A percentile compares a stretch with the other conserved stretches of the same genome.
Evolutionary conservation across 2,888 invertebrate species (phyloP).

Genomic region (Cantharis nigra): DNA sequence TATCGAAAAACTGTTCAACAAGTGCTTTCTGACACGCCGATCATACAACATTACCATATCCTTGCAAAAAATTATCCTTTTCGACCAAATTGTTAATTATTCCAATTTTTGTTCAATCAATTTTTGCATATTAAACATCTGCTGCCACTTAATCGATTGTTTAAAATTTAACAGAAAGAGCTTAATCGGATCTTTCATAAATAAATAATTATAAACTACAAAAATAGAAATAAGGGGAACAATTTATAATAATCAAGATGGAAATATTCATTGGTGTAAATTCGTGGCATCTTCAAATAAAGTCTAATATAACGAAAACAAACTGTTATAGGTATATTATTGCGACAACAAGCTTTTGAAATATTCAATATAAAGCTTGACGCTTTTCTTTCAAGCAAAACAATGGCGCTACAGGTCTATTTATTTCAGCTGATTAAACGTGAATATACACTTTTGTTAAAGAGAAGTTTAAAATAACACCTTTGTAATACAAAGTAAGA

Average conservation of each 20-base stretch:
- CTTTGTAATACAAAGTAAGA: constrained; percentile 18
- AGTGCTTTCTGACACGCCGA: not conserved
- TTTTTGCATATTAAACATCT: not conserved
- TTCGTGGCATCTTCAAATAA: constrained; percentile 16
- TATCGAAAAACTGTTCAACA: not conserved
- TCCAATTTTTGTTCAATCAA: not conserved
- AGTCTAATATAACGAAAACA: constrained; percentile 28
- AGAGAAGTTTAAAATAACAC: constrained; percentile 24
- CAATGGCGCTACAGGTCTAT: constrained; percentile 26
- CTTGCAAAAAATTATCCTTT: not conserved
- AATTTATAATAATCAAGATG: not conserved
- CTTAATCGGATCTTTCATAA: not conserved
- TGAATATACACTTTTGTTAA: constrained; percentile 27
- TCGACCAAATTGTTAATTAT: not conserved
- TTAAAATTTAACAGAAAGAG: fast-evolving
- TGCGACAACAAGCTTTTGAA: constrained; percentile 30
- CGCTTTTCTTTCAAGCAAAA: constrained; percentile 23
- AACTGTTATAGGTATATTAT: constrained; percentile 31
- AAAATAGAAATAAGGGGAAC: not conserved
- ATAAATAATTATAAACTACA: not conserved
- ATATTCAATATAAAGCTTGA: constrained; percentile 29
- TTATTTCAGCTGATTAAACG: constrained; percentile 31
- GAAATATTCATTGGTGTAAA: constrained; percentile 10
- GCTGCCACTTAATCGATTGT: not conserved
- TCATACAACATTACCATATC: not conserved